These are phyloP conservation scores for Tylochromis polylepis DNA, from an alignment of 2,113 vertebrate species.

Conservation along the genomic window DNA sequence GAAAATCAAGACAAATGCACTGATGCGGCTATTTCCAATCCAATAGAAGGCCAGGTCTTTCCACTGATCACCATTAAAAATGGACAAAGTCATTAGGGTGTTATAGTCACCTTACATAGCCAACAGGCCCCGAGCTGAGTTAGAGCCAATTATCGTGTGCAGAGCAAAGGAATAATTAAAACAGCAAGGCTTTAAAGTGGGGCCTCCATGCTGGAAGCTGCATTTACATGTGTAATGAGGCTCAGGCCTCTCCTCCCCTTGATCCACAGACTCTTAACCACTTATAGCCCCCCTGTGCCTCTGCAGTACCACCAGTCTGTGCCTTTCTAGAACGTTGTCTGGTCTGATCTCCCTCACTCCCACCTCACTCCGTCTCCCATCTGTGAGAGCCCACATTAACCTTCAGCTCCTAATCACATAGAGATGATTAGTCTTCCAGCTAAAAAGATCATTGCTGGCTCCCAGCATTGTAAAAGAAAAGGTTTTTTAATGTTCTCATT, in stretches of 20 bases:
- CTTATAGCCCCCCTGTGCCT: constrained; percentile 49
- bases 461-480: constrained; percentile 23
- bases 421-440: constrained; percentile 52
- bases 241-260: constrained; percentile 42
- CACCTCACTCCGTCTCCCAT: constrained; percentile 27
- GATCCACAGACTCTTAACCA: constrained; percentile 57
- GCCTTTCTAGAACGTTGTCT: constrained; percentile 33
- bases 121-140: constrained; percentile 52
- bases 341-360: constrained; percentile 33
- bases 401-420: constrained; percentile 67
- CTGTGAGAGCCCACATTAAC: constrained; percentile 60
- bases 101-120: constrained; percentile 54
- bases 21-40: not conserved
- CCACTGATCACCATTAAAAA: constrained; percentile 42
- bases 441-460: constrained; percentile 34
- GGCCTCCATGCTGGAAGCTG: constrained; percentile 62
- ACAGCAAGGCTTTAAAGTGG: constrained; percentile 56
- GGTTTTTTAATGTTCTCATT: constrained; percentile 29
- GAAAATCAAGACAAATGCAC: constrained; percentile 2
- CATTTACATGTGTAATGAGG: constrained; percentile 72
- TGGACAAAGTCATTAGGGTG: constrained; percentile 48
- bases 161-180: constrained; percentile 67
- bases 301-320: constrained; percentile 8
- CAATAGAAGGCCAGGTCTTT: not conserved
- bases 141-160: constrained; percentile 62